Evolutionary conservation across 2,113 vertebrate genomes (phyloP).

Genomic region (Marcusenius ussheri): DNA sequence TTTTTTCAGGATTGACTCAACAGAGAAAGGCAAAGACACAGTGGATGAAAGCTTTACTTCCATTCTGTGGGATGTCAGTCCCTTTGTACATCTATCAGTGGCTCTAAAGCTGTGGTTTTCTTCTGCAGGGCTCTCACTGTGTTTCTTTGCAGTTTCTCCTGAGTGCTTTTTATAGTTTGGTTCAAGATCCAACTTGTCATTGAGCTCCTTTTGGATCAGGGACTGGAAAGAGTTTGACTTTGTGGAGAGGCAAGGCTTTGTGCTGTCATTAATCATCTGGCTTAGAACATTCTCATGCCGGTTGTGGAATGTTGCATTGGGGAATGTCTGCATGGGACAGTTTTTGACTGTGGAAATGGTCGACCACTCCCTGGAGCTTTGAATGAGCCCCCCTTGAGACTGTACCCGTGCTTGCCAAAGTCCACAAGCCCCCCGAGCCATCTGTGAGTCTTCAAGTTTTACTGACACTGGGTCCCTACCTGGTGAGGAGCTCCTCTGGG

Average conservation of each 20-base stretch:
- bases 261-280: constrained; percentile 71
- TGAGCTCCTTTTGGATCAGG: constrained; percentile 71
- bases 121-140: constrained; percentile 64
- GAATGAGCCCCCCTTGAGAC: constrained; percentile 49
- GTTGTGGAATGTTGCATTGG: constrained; percentile 45
- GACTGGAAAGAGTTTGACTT: constrained; percentile 78
- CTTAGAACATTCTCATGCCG: constrained; percentile 57
- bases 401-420: constrained; percentile 49
- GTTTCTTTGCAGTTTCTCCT: constrained; percentile 75
- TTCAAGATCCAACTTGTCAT: constrained; percentile 64
- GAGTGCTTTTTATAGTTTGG: constrained; percentile 72
- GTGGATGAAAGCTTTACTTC: constrained; percentile 67
- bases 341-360: constrained; percentile 81
- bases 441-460: constrained; percentile 68
- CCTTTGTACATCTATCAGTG: constrained; percentile 67
- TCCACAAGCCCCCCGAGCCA: constrained; percentile 50
- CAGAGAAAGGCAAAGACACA: constrained; percentile 86
- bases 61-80: constrained; percentile 67
- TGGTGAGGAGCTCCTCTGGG: constrained; percentile 53
- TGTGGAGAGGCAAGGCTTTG: constrained; percentile 60
- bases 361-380: constrained; percentile 69
- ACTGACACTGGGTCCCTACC: constrained; percentile 50
- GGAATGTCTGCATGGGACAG: constrained; percentile 67
- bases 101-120: constrained; percentile 66
- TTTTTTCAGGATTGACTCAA: constrained; percentile 90